Percentiles rank a stretch among this genome's conserved stretches.
These are phyloP conservation scores for Varanus salvator DNA, from an alignment of 2,113 vertebrate species.

Conservation along the genomic window DNA sequence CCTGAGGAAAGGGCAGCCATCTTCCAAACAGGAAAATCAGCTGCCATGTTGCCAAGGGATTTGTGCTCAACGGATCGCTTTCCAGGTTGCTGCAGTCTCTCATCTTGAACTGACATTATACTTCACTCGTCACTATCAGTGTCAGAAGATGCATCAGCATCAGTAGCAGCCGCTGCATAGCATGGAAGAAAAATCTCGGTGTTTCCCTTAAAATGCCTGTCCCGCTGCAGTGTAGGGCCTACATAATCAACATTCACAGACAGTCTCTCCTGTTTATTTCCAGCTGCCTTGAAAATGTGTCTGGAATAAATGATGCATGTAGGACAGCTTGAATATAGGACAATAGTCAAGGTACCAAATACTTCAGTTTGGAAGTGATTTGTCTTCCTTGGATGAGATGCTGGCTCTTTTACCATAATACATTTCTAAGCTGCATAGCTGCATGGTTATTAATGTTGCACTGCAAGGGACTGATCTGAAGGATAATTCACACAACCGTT, in stretches of 20 bases:
- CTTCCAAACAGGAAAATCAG: slow-evolving; percentile 34
- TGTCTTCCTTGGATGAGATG: neutral
- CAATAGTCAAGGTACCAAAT: slow-evolving; percentile 13
- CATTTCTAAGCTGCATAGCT: neutral
- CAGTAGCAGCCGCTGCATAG: slow-evolving; percentile 50
- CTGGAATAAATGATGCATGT: slow-evolving; percentile 64
- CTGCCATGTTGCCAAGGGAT: neutral
- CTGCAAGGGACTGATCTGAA: neutral
- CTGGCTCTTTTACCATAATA: neutral
- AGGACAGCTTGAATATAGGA: slow-evolving; percentile 51
- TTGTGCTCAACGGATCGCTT: slow-evolving; percentile 31
- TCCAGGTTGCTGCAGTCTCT: slow-evolving; percentile 24
- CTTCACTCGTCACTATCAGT: slow-evolving; percentile 14
- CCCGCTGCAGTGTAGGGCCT: slow-evolving; percentile 18
- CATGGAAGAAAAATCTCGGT: slow-evolving; percentile 56
- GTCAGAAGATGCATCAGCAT: slow-evolving; percentile 51
- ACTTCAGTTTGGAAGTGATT: neutral
- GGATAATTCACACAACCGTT: neutral
- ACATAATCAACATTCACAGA: slow-evolving; percentile 44
- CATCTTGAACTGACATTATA: slow-evolving; percentile 42
- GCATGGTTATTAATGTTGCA: neutral
- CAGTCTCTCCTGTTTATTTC: slow-evolving; percentile 44
- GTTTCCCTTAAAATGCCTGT: slow-evolving; percentile 71
- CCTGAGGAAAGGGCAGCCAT: neutral
- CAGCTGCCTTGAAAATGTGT: slow-evolving; percentile 37